Conservation (phyloP, 2,113 vertebrate genomes). For the Caranx melampygus region DNA sequence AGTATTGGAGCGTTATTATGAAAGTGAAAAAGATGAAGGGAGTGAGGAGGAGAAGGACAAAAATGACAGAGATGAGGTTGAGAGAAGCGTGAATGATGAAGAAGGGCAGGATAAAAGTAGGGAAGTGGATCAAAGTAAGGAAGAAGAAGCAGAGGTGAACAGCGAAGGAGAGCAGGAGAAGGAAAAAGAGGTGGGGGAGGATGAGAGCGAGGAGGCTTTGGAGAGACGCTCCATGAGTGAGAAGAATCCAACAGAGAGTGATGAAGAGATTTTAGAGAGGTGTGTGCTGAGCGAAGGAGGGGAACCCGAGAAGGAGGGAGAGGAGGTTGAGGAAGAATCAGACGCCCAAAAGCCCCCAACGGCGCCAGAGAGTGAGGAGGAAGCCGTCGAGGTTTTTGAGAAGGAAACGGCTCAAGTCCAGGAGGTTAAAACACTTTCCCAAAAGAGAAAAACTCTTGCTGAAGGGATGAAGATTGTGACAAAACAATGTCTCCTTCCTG, state of each 20-base stretch:
- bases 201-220: slow-evolving; percentile 48
- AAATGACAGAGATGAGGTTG: slow-evolving; percentile 15
- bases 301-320: slow-evolving; percentile 29
- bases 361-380: slow-evolving; percentile 43
- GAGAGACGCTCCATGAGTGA: slow-evolving; percentile 66
- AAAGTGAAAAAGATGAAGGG: slow-evolving; percentile 23
- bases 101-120: slow-evolving; percentile 8
- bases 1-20: slow-evolving; percentile 20
- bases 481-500: slow-evolving; percentile 37
- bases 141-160: slow-evolving; percentile 24
- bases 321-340: slow-evolving; percentile 36
- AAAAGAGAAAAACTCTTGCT: slow-evolving; percentile 14
- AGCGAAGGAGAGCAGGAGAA: slow-evolving; percentile 9
- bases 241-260: slow-evolving; percentile 43
- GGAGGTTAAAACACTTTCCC: not conserved
- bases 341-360: not conserved
- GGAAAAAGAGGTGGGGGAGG: slow-evolving; percentile 50
- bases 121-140: slow-evolving; percentile 42
- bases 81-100: slow-evolving; percentile 32
- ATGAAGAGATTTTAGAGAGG: slow-evolving; percentile 26
- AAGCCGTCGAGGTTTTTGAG: slow-evolving; percentile 48
- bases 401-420: slow-evolving; percentile 6
- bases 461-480: slow-evolving; percentile 37
- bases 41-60: slow-evolving; percentile 39
- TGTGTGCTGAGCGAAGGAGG: slow-evolving; percentile 43